Evolutionary conservation across 2,797 vertebrate genomes (phyloP), one percentile per base, ranked within the genome.

Genomic region (Brachymystax lenok): DNA sequence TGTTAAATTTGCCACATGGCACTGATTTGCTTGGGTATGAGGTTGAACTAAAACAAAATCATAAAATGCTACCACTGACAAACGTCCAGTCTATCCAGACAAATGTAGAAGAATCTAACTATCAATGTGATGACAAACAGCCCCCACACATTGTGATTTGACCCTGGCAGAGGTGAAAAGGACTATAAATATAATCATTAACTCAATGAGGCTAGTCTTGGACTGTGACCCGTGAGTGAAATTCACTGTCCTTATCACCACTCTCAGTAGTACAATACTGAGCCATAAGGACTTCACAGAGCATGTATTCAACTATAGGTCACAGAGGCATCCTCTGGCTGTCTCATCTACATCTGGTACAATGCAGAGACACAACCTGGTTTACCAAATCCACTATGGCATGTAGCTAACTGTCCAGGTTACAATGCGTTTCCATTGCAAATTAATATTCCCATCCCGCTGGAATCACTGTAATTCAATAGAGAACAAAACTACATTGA

Each of bases 191-290:
- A 70, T 88, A 92, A 92, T 92, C 76, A 90, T 93, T 93, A 90
- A 91, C 89, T 78, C 28, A 27, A 64, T 54, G 74, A 63, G 69
- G 46, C 56, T 85, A 40, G 82, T 67, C 54, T 79, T 90, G 89
- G 90, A 92, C 89, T 93, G 90, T 92, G 89, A 89, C 87, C 90
- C 79, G 78, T 56, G 75, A 80, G 71, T 79, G 52, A 86, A 77
- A 88, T 80, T 78, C 74, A 72, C 75, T 82, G 46, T 76, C 79
- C 74, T 86, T 90, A 92, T 91, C 89, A 88, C 76, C 69, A 80
- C 69, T 27, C 81, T 76, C 74, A 72, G 75, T 69, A 63, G 52
- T 64, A 83, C 83, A 3, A 50, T 19, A 4, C 28, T 14, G 19
- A 21, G 30, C 24, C 70, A 52, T 35, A 10, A 24, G 28, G 16